Evolutionary conservation across 2,113 vertebrate species (phyloP).

Genomic region (Phodopus roborovskii): DNA sequence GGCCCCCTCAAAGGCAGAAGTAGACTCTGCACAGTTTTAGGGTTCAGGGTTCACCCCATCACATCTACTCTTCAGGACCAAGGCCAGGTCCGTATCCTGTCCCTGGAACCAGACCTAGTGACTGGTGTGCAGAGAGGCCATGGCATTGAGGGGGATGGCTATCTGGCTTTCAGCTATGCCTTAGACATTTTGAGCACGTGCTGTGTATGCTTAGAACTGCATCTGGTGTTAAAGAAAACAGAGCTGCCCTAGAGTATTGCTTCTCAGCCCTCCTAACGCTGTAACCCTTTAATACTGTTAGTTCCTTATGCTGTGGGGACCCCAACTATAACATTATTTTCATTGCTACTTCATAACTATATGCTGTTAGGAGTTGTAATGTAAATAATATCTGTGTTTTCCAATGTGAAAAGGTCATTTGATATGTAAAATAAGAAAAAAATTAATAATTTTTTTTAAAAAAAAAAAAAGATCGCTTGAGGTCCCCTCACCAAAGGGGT

Average conservation of each 20-base stretch:
- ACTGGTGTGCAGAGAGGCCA: not conserved
- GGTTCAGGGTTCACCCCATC: not conserved
- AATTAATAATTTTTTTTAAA: too few relatives aligned
- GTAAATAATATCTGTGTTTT: not conserved
- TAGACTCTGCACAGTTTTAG: not conserved
- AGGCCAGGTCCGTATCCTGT: not conserved
- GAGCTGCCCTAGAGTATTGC: too few relatives aligned
- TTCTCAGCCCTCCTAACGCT: not conserved
- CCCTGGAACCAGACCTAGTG: not conserved
- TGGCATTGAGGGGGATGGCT: not conserved
- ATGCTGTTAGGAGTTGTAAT: not conserved
- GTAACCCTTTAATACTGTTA: not conserved
- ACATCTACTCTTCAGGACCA: not conserved
- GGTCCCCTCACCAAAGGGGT: not conserved
- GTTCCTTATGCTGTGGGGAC: not conserved
- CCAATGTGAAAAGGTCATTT: not conserved
- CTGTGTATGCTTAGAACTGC: not conserved
- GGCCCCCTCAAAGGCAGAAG: not conserved
- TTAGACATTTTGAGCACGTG: constrained; percentile 17
- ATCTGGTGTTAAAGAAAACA: not conserved
- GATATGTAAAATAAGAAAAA: too few relatives aligned
- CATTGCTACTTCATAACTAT: not conserved
- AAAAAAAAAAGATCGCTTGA: too few relatives aligned
- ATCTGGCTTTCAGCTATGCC: not conserved
- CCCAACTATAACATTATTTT: not conserved